Evolutionary conservation across 2,888 invertebrate genomes (phyloP).

Genomic region (Heterodera filipjevi): DNA sequence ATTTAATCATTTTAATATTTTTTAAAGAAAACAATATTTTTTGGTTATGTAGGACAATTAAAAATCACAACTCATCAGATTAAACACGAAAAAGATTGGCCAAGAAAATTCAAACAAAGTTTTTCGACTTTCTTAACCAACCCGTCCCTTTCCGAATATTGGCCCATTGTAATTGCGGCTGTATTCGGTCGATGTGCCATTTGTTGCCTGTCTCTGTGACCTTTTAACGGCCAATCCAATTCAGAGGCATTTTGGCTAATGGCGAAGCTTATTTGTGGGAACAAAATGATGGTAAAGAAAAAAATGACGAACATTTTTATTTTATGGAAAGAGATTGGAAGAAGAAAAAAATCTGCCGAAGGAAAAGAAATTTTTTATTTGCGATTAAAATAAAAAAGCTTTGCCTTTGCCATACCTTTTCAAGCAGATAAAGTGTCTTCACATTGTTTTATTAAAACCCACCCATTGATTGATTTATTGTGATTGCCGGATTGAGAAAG

Average conservation of each 20-base stretch:
- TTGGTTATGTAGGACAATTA: too few species aligned
- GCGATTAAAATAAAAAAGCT: too few species aligned
- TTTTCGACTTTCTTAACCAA: neutral
- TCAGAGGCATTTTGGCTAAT: neutral
- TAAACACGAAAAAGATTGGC: too few species aligned
- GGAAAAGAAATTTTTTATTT: too few species aligned
- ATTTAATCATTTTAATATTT: neutral
- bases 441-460: neutral
- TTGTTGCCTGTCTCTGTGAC: neutral
- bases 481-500: neutral
- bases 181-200: neutral
- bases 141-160: slow-evolving; percentile 13
- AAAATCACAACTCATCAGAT: too few species aligned
- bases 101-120: too few species aligned
- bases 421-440: too few species aligned
- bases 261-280: neutral
- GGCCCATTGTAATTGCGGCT: neutral
- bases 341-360: neutral
- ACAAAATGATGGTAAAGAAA: neutral
- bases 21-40: too few species aligned
- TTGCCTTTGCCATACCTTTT: too few species aligned
- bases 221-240: neutral
- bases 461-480: neutral
- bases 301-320: neutral
- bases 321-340: neutral